Conservation (phyloP, 2,113 vertebrate species). For the Felis catus region DNA sequence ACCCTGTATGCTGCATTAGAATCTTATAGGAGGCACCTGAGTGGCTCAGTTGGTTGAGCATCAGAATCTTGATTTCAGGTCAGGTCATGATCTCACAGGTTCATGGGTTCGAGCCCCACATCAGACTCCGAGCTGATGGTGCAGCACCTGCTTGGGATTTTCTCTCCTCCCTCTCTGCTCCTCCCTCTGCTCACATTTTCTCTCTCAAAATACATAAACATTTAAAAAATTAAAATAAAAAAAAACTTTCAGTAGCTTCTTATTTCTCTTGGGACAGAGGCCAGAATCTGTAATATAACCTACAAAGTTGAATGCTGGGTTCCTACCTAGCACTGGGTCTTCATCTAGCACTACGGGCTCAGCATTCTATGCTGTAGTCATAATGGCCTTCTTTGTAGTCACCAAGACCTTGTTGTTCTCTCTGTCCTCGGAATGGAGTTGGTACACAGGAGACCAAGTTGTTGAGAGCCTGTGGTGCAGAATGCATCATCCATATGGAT, state of each 20-base stretch:
- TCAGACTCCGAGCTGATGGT: too few relatives aligned
- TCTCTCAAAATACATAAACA: too few relatives aligned
- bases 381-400: neutral
- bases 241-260: neutral
- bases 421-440: neutral
- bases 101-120: too few relatives aligned
- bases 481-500: neutral
- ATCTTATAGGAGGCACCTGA: too few relatives aligned
- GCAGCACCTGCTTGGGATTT: too few relatives aligned
- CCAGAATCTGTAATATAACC: neutral
- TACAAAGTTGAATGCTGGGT: neutral
- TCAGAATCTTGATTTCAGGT: too few relatives aligned
- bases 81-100: too few relatives aligned
- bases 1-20: neutral
- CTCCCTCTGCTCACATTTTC: too few relatives aligned
- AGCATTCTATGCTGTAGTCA: rapidly evolving
- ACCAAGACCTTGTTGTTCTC: neutral
- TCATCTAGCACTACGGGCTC: neutral
- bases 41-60: too few relatives aligned
- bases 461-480: neutral
- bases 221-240: too few relatives aligned
- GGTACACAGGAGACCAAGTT: neutral
- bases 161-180: too few relatives aligned
- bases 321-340: neutral
- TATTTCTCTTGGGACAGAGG: neutral